A percentile compares a stretch with the other conserved stretches of the same genome.
Evolutionary conservation across 1,140 invertebrate species (phyloP).

Genomic region (Radopholus similis): DNA sequence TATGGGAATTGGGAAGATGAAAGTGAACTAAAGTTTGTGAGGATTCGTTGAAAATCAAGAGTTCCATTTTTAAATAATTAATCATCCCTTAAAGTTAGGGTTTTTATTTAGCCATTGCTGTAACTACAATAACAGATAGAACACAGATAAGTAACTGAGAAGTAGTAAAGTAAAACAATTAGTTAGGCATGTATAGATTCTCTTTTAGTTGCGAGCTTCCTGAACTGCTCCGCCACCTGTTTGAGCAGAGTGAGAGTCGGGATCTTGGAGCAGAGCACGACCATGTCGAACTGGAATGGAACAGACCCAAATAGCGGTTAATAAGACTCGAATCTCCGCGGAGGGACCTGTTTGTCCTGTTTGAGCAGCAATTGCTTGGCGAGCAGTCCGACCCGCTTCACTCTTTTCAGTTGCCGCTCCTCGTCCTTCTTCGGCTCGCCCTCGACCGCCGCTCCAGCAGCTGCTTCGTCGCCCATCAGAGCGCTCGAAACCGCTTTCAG

Average conservation of each 20-base stretch:
- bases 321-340: neutral
- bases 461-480: neutral
- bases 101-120: neutral
- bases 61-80: no score
- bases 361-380: constrained; percentile 86
- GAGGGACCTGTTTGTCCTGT: constrained; percentile 78
- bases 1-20: no score
- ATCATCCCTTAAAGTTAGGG: neutral
- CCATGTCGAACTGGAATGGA: constrained; percentile 73
- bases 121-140: neutral
- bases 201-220: constrained; percentile 76
- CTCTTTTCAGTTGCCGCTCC: constrained; percentile 78
- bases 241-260: constrained; percentile 80
- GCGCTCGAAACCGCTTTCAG: constrained; percentile 78
- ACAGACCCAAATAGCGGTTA: no score
- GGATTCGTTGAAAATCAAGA: no score
- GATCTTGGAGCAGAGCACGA: constrained; percentile 87
- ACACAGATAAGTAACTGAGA: neutral
- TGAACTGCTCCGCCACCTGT: constrained; percentile 77
- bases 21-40: no score
- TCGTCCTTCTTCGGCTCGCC: constrained; percentile 20
- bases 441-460: neutral
- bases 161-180: no score
- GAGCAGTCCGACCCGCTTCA: constrained; percentile 89
- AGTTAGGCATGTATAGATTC: neutral